phyloP scores from a whole-genome alignment of 2,888 invertebrate species.

The Apodemia hepburni region DNA sequence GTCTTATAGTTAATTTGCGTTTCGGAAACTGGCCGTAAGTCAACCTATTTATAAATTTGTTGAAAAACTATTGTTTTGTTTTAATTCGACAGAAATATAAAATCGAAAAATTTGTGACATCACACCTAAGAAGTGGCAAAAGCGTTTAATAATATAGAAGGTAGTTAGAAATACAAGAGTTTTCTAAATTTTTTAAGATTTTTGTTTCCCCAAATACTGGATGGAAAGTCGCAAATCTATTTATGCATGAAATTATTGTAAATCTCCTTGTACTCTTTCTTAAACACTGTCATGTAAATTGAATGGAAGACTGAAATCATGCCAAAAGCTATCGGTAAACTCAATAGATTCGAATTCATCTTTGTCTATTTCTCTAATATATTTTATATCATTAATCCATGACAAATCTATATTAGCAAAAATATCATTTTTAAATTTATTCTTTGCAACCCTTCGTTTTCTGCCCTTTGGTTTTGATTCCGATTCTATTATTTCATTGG shows the following conservation, averaged over 20 bases:
- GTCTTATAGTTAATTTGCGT: too few relatives aligned
- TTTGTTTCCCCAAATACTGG: background rate
- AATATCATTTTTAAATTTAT: background rate
- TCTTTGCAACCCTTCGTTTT: constrained; percentile 25
- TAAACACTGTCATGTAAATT: constrained; percentile 41
- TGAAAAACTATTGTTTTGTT: too few relatives aligned
- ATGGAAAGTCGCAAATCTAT: background rate
- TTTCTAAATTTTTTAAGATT: too few relatives aligned
- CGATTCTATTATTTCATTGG: background rate
- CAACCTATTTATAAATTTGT: too few relatives aligned
- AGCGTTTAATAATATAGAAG: too few relatives aligned
- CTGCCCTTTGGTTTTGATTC: constrained; percentile 30
- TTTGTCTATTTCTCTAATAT: constrained; percentile 45
- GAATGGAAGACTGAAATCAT: constrained; percentile 49
- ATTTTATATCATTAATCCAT: constrained; percentile 57
- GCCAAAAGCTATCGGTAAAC: constrained; percentile 49
- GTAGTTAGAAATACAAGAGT: too few relatives aligned
- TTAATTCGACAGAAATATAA: too few relatives aligned
- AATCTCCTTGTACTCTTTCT: background rate
- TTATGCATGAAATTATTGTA: too few relatives aligned
- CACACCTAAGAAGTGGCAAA: too few relatives aligned
- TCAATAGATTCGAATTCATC: constrained; percentile 44
- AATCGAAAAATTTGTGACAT: too few relatives aligned
- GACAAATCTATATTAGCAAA: constrained; percentile 40
- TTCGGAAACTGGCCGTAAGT: too few relatives aligned